phyloP scores from a whole-genome alignment of 2,888 invertebrate species.

The Eupelmus urozonus region DNA sequence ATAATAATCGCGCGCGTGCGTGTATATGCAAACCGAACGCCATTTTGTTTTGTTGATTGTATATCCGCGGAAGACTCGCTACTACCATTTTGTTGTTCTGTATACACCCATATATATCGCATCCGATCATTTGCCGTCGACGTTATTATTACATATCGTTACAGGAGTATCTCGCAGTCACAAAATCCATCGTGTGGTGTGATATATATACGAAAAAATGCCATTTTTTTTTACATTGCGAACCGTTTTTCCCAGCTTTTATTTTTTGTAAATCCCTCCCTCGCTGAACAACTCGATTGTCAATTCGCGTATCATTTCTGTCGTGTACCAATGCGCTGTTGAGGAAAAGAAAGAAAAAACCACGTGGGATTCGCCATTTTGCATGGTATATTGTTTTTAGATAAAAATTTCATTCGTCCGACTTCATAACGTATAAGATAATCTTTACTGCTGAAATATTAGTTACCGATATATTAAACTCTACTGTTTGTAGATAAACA shows the following conservation, averaged over 20 bases:
- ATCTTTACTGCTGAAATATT: no score
- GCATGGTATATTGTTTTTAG: not conserved
- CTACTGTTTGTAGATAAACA: no score
- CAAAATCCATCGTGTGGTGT: conserved; percentile 72
- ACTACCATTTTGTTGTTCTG: conserved; percentile 58
- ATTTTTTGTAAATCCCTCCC: conserved; percentile 31
- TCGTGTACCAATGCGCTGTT: conserved; percentile 20
- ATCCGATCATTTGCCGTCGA: conserved; percentile 41
- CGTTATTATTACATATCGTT: conserved; percentile 61
- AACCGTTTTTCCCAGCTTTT: conserved; percentile 50
- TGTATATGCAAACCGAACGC: conserved; percentile 35
- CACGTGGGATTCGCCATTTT: conserved; percentile 21
- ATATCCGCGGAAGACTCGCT: conserved; percentile 50
- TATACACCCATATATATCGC: conserved; percentile 56
- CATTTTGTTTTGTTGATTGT: conserved; percentile 59
- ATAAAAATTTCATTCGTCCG: conserved; percentile 17
- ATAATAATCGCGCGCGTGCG: conserved; percentile 42
- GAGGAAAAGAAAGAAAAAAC: conserved; percentile 43
- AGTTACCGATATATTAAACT: no score
- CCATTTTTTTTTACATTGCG: conserved; percentile 52
- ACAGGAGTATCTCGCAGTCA: conserved; percentile 70
- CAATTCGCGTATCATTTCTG: conserved; percentile 34
- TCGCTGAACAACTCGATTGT: conserved; percentile 35
- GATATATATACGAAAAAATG: conserved; percentile 54
- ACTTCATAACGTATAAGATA: not conserved